phyloP scores from a whole-genome alignment of 2,888 invertebrate species.

The Malthinus flaveolus region DNA sequence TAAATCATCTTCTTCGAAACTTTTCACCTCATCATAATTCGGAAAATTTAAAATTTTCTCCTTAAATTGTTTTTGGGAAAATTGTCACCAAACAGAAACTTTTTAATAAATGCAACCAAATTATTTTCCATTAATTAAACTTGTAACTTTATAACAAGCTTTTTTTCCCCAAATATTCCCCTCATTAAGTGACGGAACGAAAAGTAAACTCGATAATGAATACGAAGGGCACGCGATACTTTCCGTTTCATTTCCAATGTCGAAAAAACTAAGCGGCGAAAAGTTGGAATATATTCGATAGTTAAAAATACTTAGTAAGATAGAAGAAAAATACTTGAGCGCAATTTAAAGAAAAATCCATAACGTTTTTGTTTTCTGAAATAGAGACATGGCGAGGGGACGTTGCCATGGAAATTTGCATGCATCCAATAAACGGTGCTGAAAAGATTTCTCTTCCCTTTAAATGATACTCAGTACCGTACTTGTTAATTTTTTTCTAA shows the following conservation, averaged over 20 bases:
- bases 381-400: constrained; percentile 47
- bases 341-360: constrained; percentile 51
- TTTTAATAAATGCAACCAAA: neutral
- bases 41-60: neutral
- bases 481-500: constrained; percentile 2
- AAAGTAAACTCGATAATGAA: neutral
- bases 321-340: constrained; percentile 36
- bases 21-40: neutral
- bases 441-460: constrained; percentile 29
- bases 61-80: neutral
- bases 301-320: constrained; percentile 15
- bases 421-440: constrained; percentile 52
- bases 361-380: constrained; percentile 53
- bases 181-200: no score
- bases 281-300: constrained; percentile 8
- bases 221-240: neutral
- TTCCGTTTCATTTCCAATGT: neutral
- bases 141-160: no score
- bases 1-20: neutral
- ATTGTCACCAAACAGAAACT: neutral
- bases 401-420: constrained; percentile 55
- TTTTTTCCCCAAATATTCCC: no score
- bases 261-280: neutral
- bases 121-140: no score
- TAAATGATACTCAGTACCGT: constrained; percentile 25